Conservation (phyloP, 2,888 invertebrate species). For the Drepanosiphum platanoidis region DNA sequence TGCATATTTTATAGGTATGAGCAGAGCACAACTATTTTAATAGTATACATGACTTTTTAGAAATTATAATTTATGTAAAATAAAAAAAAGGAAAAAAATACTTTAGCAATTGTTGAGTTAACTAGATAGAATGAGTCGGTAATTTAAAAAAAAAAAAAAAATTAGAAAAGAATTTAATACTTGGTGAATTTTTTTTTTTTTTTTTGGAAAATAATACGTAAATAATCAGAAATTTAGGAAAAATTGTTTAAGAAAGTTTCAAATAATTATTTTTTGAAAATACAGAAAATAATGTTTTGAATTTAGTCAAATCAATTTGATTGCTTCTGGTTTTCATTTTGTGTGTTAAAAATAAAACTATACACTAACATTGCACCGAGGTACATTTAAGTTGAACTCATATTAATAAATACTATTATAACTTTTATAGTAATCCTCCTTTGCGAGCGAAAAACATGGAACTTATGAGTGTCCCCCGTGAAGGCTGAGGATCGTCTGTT, state of each 20-base stretch:
- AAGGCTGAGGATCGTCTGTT: constrained; percentile 58
- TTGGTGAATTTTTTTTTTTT: neutral
- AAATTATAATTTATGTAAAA: constrained; percentile 9
- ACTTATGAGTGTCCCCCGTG: constrained; percentile 79
- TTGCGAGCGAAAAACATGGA: constrained; percentile 83
- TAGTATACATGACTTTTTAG: constrained; percentile 33
- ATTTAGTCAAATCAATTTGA: constrained; percentile 16
- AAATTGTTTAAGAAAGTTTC: neutral
- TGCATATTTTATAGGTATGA: constrained; percentile 39
- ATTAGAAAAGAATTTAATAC: neutral
- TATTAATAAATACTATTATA: constrained; percentile 13
- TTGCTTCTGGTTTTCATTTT: neutral
- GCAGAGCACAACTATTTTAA: constrained; percentile 15
- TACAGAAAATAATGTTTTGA: neutral
- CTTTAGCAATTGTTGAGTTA: neutral
- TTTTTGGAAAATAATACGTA: constrained; percentile 8
- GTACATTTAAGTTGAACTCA: constrained; percentile 9
- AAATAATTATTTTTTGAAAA: neutral
- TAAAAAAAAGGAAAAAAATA: constrained; percentile 8
- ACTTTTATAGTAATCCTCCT: constrained; percentile 80
- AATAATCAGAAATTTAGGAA: neutral
- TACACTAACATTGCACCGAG: constrained; percentile 37
- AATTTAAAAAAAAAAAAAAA: neutral
- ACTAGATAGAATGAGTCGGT: neutral
- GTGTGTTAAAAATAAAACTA: constrained; percentile 40